phyloP scores from a whole-genome alignment of 2,797 vertebrate genomes.

The Sternarchorhynchus goeldii region DNA sequence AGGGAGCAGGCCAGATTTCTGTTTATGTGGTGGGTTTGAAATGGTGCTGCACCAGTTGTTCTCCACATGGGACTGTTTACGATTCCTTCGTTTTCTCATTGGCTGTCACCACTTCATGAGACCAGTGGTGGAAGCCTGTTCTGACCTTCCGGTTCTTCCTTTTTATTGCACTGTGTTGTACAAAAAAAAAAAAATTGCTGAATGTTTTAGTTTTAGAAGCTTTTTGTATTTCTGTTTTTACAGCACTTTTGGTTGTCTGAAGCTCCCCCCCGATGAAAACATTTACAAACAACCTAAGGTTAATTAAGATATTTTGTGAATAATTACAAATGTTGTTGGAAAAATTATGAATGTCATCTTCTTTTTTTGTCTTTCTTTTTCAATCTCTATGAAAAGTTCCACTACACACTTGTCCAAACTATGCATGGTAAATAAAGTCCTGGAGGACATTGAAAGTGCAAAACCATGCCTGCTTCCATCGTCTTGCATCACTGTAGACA shows the following conservation, averaged over 20 bases:
- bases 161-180: conserved; percentile 77
- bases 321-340: conserved; percentile 69
- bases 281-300: conserved; percentile 53
- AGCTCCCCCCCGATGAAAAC: conserved; percentile 60
- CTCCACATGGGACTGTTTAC: conserved; percentile 62
- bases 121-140: conserved; percentile 61
- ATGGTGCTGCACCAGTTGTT: conserved; percentile 56
- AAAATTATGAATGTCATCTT: conserved; percentile 74
- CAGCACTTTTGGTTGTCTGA: conserved; percentile 75
- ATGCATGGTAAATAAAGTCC: conserved; percentile 84
- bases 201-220: conserved; percentile 75
- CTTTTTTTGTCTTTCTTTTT: conserved; percentile 55
- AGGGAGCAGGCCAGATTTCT: conserved; percentile 47
- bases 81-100: conserved; percentile 53
- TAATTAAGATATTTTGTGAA: conserved; percentile 65
- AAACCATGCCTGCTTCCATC: conserved; percentile 21
- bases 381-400: conserved; percentile 64
- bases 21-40: conserved; percentile 53
- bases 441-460: conserved; percentile 74
- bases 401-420: conserved; percentile 85
- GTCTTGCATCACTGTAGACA: neutral
- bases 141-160: conserved; percentile 50
- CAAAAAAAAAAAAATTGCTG: conserved; percentile 73
- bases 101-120: conserved; percentile 54
- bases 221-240: conserved; percentile 80